Evolutionary conservation across 2,113 vertebrate genomes (phyloP), one percentile per base, ranked within the genome.

Genomic region (Peromyscus californicus): DNA sequence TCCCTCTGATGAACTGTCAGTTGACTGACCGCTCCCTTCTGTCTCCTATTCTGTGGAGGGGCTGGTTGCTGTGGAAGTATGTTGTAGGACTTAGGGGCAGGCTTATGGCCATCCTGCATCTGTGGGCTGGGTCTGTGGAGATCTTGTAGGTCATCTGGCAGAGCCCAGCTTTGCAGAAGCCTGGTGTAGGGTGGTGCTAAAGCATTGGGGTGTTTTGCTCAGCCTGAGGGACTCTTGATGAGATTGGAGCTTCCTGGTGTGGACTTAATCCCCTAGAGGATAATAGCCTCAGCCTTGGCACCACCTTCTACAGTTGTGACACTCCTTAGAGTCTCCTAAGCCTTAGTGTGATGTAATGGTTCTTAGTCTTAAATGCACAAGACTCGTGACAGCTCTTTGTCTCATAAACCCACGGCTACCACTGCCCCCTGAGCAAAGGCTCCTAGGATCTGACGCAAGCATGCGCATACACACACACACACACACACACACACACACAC

Each of bases 11-110:
- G 39, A 59, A 48, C 76, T 70, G 39, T 48, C 65, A n/a, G 29
- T 45, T 61, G 7, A 1, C 12, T 16, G 51, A 24, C 12, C 2
- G 0, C 7, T 42, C 2, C 85, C 59, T 26, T 45, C 24, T 54
- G 0, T 26, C 29, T 61, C 12, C 67, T 80, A 2, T 7, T 83
- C 39, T 54, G 26, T 42, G 69, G 19, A n/a, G 39, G 19, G 6
- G 57, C 80, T 36, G n/a, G 29, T 11, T 4, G 21, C 21, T 45
- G 7, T 19, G 17, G 36, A n/a, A 24, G n/a, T 13, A 2, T 76
- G 59, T 33, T 61, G 39, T 36, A 59, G 22, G 22, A 39, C 39
- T 70, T 65, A 8, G 5, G 1, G 7, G 31, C 24, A 22, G 9
- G 26, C n/a, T 86, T 72, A 48, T 9, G 54, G 70, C 65, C 70